Percentiles rank a stretch among this genome's conserved stretches.
These are phyloP conservation scores for Maccullochella peelii DNA, from an alignment of 2,113 vertebrate species.

Conservation along the genomic window DNA sequence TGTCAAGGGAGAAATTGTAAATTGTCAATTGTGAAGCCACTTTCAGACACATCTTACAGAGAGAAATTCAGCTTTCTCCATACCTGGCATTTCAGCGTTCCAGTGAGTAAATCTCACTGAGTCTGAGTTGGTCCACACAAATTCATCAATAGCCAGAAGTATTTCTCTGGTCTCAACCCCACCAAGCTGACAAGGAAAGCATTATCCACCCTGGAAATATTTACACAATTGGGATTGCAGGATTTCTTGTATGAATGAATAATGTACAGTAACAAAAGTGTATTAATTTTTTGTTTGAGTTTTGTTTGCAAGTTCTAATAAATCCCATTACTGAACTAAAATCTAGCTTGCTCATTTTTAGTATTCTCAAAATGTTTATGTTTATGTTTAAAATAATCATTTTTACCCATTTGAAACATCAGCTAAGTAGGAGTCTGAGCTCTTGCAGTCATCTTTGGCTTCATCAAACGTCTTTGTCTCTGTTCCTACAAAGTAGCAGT, in stretches of 20 bases:
- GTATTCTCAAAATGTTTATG: not conserved
- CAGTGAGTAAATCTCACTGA: slow-evolving; percentile 88
- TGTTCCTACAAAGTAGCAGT: slow-evolving; percentile 88
- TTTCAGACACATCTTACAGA: not conserved
- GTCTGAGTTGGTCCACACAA: slow-evolving; percentile 84
- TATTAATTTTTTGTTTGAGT: not conserved
- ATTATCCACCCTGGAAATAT: slow-evolving; percentile 86
- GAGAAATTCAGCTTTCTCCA: not conserved
- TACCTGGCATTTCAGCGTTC: slow-evolving; percentile 75
- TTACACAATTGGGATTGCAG: not conserved
- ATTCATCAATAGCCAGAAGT: slow-evolving; percentile 89
- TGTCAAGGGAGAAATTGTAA: not conserved
- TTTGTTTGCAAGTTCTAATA: not conserved
- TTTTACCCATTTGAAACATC: slow-evolving; percentile 87
- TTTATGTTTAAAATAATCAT: slow-evolving; percentile 23
- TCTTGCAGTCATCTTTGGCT: slow-evolving; percentile 86
- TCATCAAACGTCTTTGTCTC: slow-evolving; percentile 84
- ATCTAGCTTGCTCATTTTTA: not conserved
- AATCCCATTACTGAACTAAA: not conserved
- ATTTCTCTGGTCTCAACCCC: slow-evolving; percentile 86
- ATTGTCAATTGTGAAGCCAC: not conserved
- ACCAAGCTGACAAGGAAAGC: slow-evolving; percentile 90
- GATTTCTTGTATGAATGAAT: not conserved
- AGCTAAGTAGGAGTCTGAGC: slow-evolving; percentile 82
- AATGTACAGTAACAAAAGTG: not conserved